Evolutionary conservation across 2,888 invertebrate genomes (phyloP).

Genomic region (Glaucopsyche alexis): DNA sequence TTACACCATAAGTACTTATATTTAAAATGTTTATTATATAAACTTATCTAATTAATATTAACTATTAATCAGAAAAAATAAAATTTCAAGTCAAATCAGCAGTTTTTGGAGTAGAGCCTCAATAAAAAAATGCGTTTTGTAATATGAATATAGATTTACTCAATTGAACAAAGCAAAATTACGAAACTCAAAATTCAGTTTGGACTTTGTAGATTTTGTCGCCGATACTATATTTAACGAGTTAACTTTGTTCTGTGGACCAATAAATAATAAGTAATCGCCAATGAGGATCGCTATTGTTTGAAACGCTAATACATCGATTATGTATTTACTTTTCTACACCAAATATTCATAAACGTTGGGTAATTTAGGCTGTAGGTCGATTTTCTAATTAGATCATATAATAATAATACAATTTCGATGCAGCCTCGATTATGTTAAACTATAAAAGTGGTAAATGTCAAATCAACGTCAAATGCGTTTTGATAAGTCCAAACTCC

Average conservation of each 20-base stretch:
- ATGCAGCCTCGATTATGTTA: no score
- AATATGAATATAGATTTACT: not conserved
- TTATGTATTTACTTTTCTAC: not conserved
- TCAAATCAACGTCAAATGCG: no score
- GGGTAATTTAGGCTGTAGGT: not conserved
- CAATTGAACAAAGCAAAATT: not conserved
- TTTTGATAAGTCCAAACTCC: no score
- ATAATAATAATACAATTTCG: no score
- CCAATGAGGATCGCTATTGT: not conserved
- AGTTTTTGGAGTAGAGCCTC: not conserved
- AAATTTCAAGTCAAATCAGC: no score
- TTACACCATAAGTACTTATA: no score
- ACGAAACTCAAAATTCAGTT: not conserved
- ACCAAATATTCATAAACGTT: not conserved
- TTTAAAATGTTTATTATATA: no score
- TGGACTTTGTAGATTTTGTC: conserved; percentile 8
- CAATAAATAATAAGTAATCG: conserved; percentile 3
- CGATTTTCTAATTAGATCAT: no score
- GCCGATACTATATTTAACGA: not conserved
- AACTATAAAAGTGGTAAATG: no score
- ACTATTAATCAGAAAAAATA: no score
- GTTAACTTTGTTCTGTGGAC: not conserved
- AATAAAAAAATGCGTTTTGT: no score
- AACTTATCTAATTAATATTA: no score
- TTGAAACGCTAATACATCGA: not conserved